Evolutionary conservation across 2,888 invertebrate species (phyloP), one percentile per base, ranked within the genome.

Genomic region (Rhorus exstirpatorius): DNA sequence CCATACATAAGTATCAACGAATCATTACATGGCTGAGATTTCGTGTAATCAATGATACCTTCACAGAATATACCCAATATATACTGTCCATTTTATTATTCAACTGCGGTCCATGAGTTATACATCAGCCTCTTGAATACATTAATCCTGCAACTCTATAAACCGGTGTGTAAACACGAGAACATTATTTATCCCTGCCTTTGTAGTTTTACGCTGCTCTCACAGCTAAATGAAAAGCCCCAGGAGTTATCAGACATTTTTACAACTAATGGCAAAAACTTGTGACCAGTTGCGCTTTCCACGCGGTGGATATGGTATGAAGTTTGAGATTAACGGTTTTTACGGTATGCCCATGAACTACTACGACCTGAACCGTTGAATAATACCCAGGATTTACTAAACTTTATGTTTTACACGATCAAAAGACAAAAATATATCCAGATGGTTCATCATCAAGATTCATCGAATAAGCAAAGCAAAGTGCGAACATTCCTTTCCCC

Each of bases 351-450:
- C n/a, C n/a, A n/a, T n/a, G n/a, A n/a, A n/a, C n/a, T n/a, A n/a
- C n/a, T n/a, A n/a, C n/a, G n/a, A 26, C 24, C 55, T 55, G 14
- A 55, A 24, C 24, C 14, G n/a, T 55, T 55, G 55, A 55, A 55
- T 26, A 55, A 55, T 55, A 7, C 46, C 14, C 3, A 51, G 24
- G 26, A 55, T 55, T 55, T n/a, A 14, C 55, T n/a, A 55, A 4
- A 12, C 14, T 26, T 55, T 61, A 10, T 7, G 41, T 19, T 12
- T 4, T 38, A 12, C n/a, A 61, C 19, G 24, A 41, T 41, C n/a
- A n/a, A n/a, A 21, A 19, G 21, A 10, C 2, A 19, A 61, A 3
- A n/a, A 21, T 41, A 10, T 7, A 10, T 41, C 41, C 10, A 3
- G 3, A 12, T 6, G 41, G 41, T 1, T 3, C 6, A 3, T 41